Evolutionary conservation across 37 sponge, comb jelly and placozoan genomes (phyloP), one percentile per base, ranked within the genome.

Genomic region (Mnemiopsis leidyi): DNA sequence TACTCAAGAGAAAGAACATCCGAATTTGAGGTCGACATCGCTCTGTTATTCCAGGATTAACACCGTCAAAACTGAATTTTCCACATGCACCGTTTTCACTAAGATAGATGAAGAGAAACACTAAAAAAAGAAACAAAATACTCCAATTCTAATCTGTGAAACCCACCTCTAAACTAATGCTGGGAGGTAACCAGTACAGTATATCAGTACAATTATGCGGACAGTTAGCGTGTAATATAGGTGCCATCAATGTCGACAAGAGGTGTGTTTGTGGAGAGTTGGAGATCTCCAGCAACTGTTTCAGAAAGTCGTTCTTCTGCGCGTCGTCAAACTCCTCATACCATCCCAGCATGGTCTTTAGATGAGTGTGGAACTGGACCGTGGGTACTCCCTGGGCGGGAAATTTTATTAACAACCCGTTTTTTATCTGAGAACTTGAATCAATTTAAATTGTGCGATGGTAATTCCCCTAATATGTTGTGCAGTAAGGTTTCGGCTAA

Each of bases 181-280:
- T 0, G 23, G 94, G 92, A 30, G 99, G 99, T 76, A 98, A 76
- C 99, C 99, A 98, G 88, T 97, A 96, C 67, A 98, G 88, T 38
- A 97, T 79, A 77, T 97, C 99, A 82, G 97, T 94, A 68, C 96
- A 98, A 83, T 97, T 97, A 73, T 96, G 96, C 20, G 98, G 98
- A 61, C 98, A 97, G 21, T 76, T 83, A 13, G 93, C 88, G 76
- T 97, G 98, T 13, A 97, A 94, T 36, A 96, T 96, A 7, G 96
- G 96, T 93, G 96, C 98, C 98, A 97, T 96, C 39, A 94, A 94
- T 0, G 95, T 29, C 0, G 98, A 97, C 48, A 96, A 88, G 13
- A 94, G 93, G 82, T 96, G 98, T 95, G 96, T 96, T 68, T 97
- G 98, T 3, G 97, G 93, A 82, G 94, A 95, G 76, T 95, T 94